Conservation (phyloP, 1,140 invertebrate species). For the Achroia grisella region DNA sequence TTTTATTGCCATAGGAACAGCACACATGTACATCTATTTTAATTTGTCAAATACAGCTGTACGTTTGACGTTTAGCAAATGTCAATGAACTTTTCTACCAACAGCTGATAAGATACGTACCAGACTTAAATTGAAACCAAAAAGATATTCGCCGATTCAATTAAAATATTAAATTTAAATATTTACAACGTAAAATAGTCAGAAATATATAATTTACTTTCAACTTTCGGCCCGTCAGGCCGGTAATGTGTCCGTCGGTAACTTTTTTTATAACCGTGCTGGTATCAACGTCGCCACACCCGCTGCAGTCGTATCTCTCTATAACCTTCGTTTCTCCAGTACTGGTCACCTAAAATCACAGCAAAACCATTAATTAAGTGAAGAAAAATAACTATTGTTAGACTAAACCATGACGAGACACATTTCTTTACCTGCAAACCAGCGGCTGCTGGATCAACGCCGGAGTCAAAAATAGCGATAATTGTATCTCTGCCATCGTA, state of each 20-base stretch:
- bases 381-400: conserved; percentile 31
- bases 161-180: too few species aligned
- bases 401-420: conserved; percentile 65
- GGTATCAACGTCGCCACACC: conserved; percentile 88
- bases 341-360: conserved; percentile 81
- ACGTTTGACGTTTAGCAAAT: background rate
- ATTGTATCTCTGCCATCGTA: conserved; percentile 94
- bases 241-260: conserved; percentile 84
- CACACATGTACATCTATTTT: too few species aligned
- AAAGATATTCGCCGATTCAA: too few species aligned
- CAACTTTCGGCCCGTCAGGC: conserved; percentile 90
- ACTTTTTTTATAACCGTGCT: conserved; percentile 62
- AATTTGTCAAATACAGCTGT: conserved; percentile 1
- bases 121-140: too few species aligned
- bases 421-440: conserved; percentile 88
- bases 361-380: conserved; percentile 28
- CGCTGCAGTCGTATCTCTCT: conserved; percentile 95
- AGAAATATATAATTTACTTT: conserved; percentile 76
- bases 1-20: background rate
- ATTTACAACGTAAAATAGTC: too few species aligned
- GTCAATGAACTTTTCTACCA: conserved; percentile 2
- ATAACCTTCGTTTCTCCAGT: conserved; percentile 94
- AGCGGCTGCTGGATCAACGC: conserved; percentile 95
- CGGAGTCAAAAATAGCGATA: conserved; percentile 98
- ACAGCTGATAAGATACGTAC: background rate